Conservation (phyloP, 1,140 invertebrate species). For the Philopotamus ludificatus region DNA sequence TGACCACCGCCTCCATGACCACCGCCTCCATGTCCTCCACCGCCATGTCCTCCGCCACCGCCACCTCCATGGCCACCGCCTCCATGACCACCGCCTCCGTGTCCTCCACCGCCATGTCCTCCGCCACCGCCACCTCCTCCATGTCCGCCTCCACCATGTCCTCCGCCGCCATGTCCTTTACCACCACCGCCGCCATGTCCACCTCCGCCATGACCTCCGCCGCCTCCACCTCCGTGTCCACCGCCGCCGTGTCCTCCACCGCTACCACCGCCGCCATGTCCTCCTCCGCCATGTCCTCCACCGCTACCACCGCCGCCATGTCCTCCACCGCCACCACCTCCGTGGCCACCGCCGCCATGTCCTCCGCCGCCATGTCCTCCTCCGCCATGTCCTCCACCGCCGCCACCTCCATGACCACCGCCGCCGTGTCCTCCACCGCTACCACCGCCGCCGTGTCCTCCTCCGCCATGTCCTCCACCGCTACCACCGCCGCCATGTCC, state of each 20-base stretch:
- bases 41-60: slow-evolving; percentile 2
- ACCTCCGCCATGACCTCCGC: not conserved
- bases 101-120: slow-evolving; percentile 10
- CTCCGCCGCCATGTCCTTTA: slow-evolving; percentile 17
- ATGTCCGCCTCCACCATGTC: not conserved
- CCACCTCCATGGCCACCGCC: slow-evolving; percentile 16
- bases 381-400: not conserved
- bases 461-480: slow-evolving; percentile 29
- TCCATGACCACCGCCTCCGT: not conserved
- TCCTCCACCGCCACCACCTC: not conserved
- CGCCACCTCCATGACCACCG: not conserved
- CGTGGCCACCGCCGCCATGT: not conserved
- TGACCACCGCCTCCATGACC: not conserved
- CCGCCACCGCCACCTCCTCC: slow-evolving; percentile 17
- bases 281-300: not conserved
- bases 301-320: not conserved
- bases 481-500: slow-evolving; percentile 10
- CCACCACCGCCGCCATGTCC: not conserved
- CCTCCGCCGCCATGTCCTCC: not conserved
- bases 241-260: too few species aligned
- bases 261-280: not conserved
- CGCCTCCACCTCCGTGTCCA: not conserved
- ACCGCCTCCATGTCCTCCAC: slow-evolving; percentile 2
- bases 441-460: slow-evolving; percentile 22
- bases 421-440: not conserved